Evolutionary conservation across 2,797 vertebrate genomes (phyloP), one percentile per base, ranked within the genome.

Genomic region (Pyrocephalus nanus): DNA sequence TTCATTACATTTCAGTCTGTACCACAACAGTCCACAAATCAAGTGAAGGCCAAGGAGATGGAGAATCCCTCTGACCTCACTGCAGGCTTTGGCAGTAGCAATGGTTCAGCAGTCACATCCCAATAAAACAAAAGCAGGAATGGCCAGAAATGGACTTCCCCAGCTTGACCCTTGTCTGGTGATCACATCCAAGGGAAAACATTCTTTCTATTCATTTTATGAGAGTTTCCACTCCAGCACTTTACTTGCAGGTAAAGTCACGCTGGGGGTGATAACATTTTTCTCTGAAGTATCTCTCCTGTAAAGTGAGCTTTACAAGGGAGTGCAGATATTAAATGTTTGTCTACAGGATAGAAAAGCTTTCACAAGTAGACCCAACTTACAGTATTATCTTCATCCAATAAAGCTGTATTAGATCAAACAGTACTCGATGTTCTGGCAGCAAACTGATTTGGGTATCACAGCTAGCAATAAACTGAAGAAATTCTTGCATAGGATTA

Each of bases 301-400:
- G 58, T 50, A 72, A 90, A 91, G 45, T 55, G 62, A 92, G 62
- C 27, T 88, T 80, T 89, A 78, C 77, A 84, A 89, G 57, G 29
- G 55, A 91, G 57, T 73, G 78, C 48, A 86, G 62, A 77, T 81
- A 81, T 82, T 91, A 93, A 85, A 58, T 93, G 93, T 85, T 90
- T 88, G 74, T 78, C 74, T 92, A 64, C 67, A 43, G 74, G 69
- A 86, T 83, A 85, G 71, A 91, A 93, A 69, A 43, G 43, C 74
- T 91, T 92, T 82, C 67, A 73, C 71, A 86, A 64, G 88, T 10
- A 88, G 30, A 88, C 60, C 50, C 72, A 75, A 45, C 55, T 66
- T 69, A 45, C 34, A 84, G 43, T 53, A 84, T 65, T 91, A 95
- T 62, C 88, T 88, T 78, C n/a, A 86, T 72, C 71, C 64, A 88